Base-by-base conservation (phyloP, 35 echinoderm and acorn worm genomes). In the Hemicentrotus pulcherrimus region DNA sequence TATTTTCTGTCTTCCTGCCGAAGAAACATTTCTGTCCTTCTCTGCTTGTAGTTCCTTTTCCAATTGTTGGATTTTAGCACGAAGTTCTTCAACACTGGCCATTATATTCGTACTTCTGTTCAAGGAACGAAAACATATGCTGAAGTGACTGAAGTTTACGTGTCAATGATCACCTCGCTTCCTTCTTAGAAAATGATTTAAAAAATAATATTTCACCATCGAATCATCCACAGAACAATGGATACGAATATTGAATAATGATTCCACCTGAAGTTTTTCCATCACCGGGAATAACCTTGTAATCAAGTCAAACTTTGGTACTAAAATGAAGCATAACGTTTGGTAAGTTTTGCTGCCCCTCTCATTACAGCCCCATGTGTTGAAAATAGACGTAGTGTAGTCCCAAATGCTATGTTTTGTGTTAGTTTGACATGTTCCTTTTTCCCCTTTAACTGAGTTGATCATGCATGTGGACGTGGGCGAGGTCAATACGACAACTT, bases 1-100 rank as follows among this genome's bases (percentile, higher is more conserved):
- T 91, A 99, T 99, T 94, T 95, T 97, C n/a, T 95, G 86, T 86
- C 98, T 91, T 46, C 94, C 98, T 22, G 88, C 9, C 88, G 32
- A 28, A 24, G 32, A 45, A 45, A 16, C 32, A 90, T 90, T 90
- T 90, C 32, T 33, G 15, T 90, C 32, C 31, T 47, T 90, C 46
- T 90, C 88, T 32, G 46, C 46, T 13, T 90, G 32, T 45, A 90
- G 33, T 41, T 90, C 88, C 31, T 18, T 3, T 90, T 90, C 88
- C 15, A 90, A 47, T 11, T 90, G 88, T 90, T 90, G 32, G 12
- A 90, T 41, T 90, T 90, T 90, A 33, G 88, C 88, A 18, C 46
- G 32, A 90, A 90, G 88, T 90, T 90, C 88, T 35, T 90, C 88
- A 22, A 90, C 32, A 6, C 14, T 45, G 24, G 88, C 88, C 88